These are phyloP conservation scores for Danio albolineatus DNA, from an alignment of 2,797 vertebrate genomes.

Conservation along the genomic window DNA sequence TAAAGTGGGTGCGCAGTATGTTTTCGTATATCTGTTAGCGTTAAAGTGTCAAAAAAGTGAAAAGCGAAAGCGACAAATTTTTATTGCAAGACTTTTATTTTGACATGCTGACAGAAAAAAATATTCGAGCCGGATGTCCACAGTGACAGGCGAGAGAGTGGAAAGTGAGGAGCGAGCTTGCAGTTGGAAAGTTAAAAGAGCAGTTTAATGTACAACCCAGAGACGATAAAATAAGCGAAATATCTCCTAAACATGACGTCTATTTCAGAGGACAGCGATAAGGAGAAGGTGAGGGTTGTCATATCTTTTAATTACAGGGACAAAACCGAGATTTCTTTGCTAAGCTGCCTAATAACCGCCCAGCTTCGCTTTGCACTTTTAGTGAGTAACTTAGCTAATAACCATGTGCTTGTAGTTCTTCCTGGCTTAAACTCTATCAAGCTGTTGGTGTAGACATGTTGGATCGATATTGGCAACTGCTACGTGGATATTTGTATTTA, in stretches of 20 bases:
- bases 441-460: not conserved
- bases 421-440: not conserved
- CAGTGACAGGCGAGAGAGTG: conserved; percentile 23
- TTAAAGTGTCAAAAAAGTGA: not conserved
- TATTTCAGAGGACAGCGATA: conserved; percentile 72
- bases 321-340: not conserved
- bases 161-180: not conserved
- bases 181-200: conserved; percentile 27
- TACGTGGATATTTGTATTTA: not conserved
- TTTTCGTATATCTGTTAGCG: not conserved
- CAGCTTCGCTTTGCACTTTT: not conserved
- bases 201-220: not conserved
- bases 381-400: not conserved
- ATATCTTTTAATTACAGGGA: not conserved
- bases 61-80: not conserved
- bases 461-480: not conserved
- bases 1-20: not conserved
- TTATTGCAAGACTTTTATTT: conserved; percentile 42
- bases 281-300: conserved; percentile 75
- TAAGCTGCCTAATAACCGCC: conserved; percentile 12
- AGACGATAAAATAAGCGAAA: not conserved
- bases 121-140: conserved; percentile 19
- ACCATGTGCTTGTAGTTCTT: not conserved
- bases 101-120: not conserved
- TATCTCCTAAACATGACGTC: conserved; percentile 73